A percentile compares a stretch with the other conserved stretches of the same genome.
Conservation (phyloP, 2,888 invertebrate genomes). For the Timandra comae region DNA sequence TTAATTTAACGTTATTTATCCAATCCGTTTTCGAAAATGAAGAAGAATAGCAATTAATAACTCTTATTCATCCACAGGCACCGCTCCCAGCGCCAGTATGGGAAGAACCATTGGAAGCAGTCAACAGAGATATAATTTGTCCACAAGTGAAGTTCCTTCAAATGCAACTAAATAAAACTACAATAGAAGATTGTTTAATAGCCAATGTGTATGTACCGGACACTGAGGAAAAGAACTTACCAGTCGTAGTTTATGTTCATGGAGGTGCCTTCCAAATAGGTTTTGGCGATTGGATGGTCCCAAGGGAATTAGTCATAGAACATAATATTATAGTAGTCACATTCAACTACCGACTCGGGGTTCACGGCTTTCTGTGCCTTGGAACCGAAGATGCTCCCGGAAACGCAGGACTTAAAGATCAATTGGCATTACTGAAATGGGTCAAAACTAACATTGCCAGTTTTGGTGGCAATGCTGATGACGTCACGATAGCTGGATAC, state of each 20-base stretch:
- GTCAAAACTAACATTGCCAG: slow-evolving; percentile 39
- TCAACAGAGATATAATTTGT: neutral
- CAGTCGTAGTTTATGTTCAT: slow-evolving; percentile 35
- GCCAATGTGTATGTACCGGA: slow-evolving; percentile 53
- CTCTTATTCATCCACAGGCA: neutral
- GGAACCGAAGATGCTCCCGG: slow-evolving; percentile 39
- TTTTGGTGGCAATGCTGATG: slow-evolving; percentile 44
- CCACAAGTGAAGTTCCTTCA: neutral
- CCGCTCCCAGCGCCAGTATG: neutral
- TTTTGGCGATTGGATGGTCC: slow-evolving; percentile 18
- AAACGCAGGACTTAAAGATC: slow-evolving; percentile 49
- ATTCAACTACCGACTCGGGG: slow-evolving; percentile 39
- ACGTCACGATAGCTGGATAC: slow-evolving; percentile 38
- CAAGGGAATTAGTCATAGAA: slow-evolving; percentile 20
- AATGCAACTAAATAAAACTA: slow-evolving; percentile 1
- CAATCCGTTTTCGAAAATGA: too few species aligned
- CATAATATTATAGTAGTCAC: slow-evolving; percentile 31
- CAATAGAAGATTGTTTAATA: slow-evolving; percentile 46
- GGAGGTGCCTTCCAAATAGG: slow-evolving; percentile 35
- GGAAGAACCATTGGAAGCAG: neutral
- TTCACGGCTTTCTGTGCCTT: slow-evolving; percentile 37
- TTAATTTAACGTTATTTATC: too few species aligned
- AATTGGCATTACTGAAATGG: slow-evolving; percentile 41
- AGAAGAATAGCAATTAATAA: too few species aligned
- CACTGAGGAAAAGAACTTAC: slow-evolving; percentile 28